Conservation (phyloP, 2,888 invertebrate species). For the Drosophila pseudotalamancana region DNA sequence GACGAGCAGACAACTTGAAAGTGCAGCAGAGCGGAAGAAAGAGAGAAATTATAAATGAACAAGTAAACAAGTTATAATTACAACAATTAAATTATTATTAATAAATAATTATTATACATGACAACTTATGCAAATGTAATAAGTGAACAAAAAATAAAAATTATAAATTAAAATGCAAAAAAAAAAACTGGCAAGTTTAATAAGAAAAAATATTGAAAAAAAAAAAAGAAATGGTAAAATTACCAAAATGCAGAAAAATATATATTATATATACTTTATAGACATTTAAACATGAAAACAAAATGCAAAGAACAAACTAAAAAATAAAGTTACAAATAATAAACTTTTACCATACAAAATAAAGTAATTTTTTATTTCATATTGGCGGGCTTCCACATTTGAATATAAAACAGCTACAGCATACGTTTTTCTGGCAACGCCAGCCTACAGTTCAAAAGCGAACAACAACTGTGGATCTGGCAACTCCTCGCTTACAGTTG, state of each 20-base stretch:
- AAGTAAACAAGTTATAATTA: conserved; percentile 75
- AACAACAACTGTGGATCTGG: neutral
- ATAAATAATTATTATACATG: conserved; percentile 77
- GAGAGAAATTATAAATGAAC: conserved; percentile 49
- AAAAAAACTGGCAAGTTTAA: conserved; percentile 62
- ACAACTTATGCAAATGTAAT: conserved; percentile 65
- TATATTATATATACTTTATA: conserved; percentile 79
- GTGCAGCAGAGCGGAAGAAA: conserved; percentile 16
- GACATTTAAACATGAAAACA: conserved; percentile 77
- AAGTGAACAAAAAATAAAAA: conserved; percentile 47
- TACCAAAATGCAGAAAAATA: conserved; percentile 76
- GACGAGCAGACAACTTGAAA: conserved; percentile 37
- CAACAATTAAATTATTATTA: conserved; percentile 78
- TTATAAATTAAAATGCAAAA: conserved; percentile 33
- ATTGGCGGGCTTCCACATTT: conserved; percentile 5
- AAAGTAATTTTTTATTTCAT: conserved; percentile 8
- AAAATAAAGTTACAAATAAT: conserved; percentile 79
- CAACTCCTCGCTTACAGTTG: conserved; percentile 17
- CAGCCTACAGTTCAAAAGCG: too few species aligned
- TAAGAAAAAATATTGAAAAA: conserved; percentile 40
- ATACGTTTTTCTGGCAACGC: neutral
- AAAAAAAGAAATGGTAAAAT: conserved; percentile 53
- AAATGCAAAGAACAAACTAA: conserved; percentile 72
- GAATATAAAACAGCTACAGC: neutral
- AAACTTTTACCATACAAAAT: conserved; percentile 77